Evolutionary conservation across 2,113 vertebrate species (phyloP), one percentile per base, ranked within the genome.

Genomic region (Macrotus californicus): DNA sequence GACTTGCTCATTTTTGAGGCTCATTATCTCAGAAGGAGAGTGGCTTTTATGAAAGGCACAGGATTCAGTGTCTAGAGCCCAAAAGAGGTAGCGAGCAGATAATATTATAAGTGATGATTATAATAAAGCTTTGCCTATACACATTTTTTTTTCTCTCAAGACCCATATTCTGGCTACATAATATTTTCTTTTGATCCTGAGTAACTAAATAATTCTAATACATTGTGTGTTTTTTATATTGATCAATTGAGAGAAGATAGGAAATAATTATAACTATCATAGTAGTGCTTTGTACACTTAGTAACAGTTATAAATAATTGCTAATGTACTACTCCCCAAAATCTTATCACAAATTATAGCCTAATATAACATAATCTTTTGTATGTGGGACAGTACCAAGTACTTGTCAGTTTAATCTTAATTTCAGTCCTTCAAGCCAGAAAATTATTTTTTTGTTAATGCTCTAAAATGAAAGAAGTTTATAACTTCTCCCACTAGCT

Each of bases 1-100:
- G 29, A 79, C 88, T 87, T 91, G 26, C 3, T 94, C 29, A 84
- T 96, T 72, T 95, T 82, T 48, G 67, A 85, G 46, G 59, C n/a
- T 93, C 9, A 48, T 80, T 72, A 87, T 92, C 43, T 95, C 39
- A 56, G 50, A 67, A 59, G 26, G 34, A 36, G 16, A 70, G 18
- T 21, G 52, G 59, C 9, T 76, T 69, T 89, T 41, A 72, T 90
- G 70, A 92, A 81, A 97, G 21, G 4, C 48, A 18, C 5, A 79
- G 18, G 86, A 56, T 29, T 52, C 7, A 69, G 52, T 31, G 67
- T 22, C 22, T 34, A 75, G 22, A 34, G 24, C 29, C 43, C 12
- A 3, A 12, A n/a, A 41, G 24, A 48, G 7, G 8, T 19, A 70
- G 34, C 56, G 6, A 89, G 39, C 16, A 92, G 79, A 70, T 39